Base-by-base conservation (phyloP, 2,113 vertebrate species). In the Pteropus alecto region DNA sequence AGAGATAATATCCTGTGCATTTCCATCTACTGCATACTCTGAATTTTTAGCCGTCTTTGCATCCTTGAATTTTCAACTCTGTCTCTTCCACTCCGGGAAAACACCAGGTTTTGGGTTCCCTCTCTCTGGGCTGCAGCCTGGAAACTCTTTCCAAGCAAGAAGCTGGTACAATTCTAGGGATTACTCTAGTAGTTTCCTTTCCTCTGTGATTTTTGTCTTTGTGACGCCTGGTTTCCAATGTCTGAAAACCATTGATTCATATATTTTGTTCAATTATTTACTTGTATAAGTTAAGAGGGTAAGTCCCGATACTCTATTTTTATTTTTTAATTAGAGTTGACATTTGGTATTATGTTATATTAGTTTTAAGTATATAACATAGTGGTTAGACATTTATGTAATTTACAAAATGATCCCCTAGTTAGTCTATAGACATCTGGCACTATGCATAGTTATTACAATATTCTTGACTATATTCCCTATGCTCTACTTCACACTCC, bases 191-290 rank as follows among this genome's bases (percentile, higher is more conserved):
- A 26, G 67, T 77, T 84, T 77, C 41, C 77, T 68, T 92, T 93
- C 51, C 22, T 89, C 51, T 21, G 70, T 89, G 78, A 76, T 61
- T 38, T 63, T 14, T 63, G 30, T 88, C 79, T 24, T 78, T 78
- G 22, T 54, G 54, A 54, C 71, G n/a, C 61, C 26, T 78, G 22
- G 68, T 78, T 41, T 71, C 26, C 35, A 67, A 26, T 67, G 24
- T 82, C 68, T 58, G 13, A 16, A 93, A 93, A 86, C 38, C 16
- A 60, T 70, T 70, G 51, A n/a, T 90, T 77, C 22, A 61, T 60
- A n/a, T 51, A 77, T 41, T 88, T 93, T 74, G 33, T 95, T 28
- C 51, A 82, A 33, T 58, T 93, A 83, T 95, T 90, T 79, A 43
- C 67, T 79, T 88, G 33, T 65, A 68, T 78, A 85, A 85, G 56